Evolutionary conservation across 2,888 invertebrate species (phyloP), one percentile per base, ranked within the genome.

Genomic region (Malthinus seriepunctatus): DNA sequence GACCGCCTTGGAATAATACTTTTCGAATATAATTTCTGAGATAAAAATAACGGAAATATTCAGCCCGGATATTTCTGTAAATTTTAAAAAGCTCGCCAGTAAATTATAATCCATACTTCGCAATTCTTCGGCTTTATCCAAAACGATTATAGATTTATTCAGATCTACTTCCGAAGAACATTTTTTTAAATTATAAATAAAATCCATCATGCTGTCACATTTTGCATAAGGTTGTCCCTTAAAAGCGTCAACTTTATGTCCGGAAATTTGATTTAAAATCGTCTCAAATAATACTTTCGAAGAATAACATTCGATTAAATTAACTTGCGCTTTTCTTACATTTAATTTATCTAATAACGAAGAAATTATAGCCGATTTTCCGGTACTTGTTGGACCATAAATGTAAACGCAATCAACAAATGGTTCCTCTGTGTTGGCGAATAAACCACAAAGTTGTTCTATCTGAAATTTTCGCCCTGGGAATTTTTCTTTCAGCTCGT

Each of bases 271-370:
- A 51, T 84, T 83, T 50, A 94, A 73, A 59, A 93, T 86, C 56
- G 85, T 84, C 76, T 95, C 93, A 67, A 86, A 89, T 65, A 95
- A 80, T 58, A 93, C 86, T 77, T 88, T 88, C 7, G 85, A 80
- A 7, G 87, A 85, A 75, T 91, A 91, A 74, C 90, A 91, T 78
- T 95, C 94, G 6, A 93, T 84, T 73, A 93, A 90, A 79, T 93
- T 91, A 31, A 95, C 80, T 35, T 85, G 73, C 32, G 88, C 86
- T 68, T 84, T 80, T 75, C 83, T 85, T 62, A 87, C 85, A 49
- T 82, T 73, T 38, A 86, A 78, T 69, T 80, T 76, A 35, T 80
- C 72, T 3, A 95, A 76, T 8, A 91, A 77, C 8, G 83, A 79
- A 51, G 81, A 82, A 3, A 90, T 75, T 56, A 93, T 83, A 11